phyloP scores from a whole-genome alignment of 2,113 vertebrate genomes.

The Strix uralensis region DNA sequence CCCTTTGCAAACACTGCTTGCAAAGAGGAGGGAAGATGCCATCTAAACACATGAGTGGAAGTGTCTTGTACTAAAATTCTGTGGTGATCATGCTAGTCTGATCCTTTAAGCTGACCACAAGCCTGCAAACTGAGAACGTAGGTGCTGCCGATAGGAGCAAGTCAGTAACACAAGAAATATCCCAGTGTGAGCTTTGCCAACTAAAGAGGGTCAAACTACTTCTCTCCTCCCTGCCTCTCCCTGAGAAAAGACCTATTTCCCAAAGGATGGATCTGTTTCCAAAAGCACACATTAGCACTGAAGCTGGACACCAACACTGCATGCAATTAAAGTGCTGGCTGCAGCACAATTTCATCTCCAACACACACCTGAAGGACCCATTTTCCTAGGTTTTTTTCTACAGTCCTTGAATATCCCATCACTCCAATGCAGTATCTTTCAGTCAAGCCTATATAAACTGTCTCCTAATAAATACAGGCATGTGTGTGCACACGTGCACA shows the following conservation, averaged over 20 bases:
- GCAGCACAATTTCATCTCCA: background rate
- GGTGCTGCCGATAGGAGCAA: background rate
- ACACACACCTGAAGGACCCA: background rate
- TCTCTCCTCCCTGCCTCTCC: background rate
- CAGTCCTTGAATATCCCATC: background rate
- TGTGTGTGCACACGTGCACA: fast-evolving
- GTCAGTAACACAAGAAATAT: background rate
- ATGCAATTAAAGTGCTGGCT: background rate
- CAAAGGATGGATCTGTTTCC: background rate
- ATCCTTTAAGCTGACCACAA: background rate
- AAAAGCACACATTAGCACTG: background rate
- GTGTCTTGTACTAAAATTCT: background rate
- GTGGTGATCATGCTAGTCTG: background rate
- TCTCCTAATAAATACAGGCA: background rate
- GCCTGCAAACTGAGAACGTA: background rate
- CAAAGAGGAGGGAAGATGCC: background rate
- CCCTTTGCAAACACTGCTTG: background rate
- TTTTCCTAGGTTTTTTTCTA: background rate
- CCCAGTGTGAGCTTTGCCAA: background rate
- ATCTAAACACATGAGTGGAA: background rate
- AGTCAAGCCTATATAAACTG: background rate
- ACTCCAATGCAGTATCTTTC: background rate
- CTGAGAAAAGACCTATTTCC: background rate
- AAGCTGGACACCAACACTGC: background rate
- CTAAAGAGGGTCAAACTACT: background rate